These are phyloP conservation scores for Chascanopsetta lugubris DNA, from an alignment of 2,113 vertebrate species.

Conservation along the genomic window DNA sequence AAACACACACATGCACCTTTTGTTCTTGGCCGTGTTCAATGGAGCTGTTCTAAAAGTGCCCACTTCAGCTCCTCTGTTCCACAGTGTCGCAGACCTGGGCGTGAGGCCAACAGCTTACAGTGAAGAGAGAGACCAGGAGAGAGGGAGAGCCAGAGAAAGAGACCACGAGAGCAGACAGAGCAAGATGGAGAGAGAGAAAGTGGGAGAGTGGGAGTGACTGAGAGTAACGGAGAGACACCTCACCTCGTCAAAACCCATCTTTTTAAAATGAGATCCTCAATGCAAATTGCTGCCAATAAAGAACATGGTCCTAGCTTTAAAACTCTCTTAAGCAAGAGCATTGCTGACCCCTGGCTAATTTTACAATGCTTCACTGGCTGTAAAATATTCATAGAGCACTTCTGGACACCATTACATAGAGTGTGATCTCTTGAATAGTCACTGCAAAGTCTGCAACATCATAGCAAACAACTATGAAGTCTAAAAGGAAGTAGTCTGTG, in stretches of 20 bases:
- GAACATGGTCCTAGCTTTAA: conserved; percentile 30
- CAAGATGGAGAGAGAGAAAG: conserved; percentile 1
- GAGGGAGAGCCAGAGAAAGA: conserved; percentile 12
- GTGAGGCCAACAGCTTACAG: conserved; percentile 64
- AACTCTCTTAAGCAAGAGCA: conserved; percentile 53
- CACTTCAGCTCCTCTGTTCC: conserved; percentile 71
- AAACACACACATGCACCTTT: conserved; percentile 38
- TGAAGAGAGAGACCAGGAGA: conserved; percentile 13
- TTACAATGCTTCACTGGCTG: conserved; percentile 9
- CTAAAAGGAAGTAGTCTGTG: background rate
- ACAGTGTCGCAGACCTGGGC: conserved; percentile 64
- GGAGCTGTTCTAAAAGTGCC: conserved; percentile 71
- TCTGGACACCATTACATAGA: conserved; percentile 16
- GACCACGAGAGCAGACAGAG: background rate
- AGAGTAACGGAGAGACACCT: conserved; percentile 6
- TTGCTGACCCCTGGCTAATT: conserved; percentile 35
- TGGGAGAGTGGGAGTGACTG: background rate
- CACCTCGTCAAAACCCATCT: conserved; percentile 44
- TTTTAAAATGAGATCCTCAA: conserved; percentile 39
- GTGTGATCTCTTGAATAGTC: conserved; percentile 11
- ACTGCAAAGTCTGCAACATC: background rate
- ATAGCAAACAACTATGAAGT: background rate
- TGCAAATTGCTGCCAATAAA: conserved; percentile 29
- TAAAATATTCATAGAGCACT: conserved; percentile 38
- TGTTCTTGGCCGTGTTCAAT: conserved; percentile 70